Evolutionary conservation across 2,113 vertebrate species (phyloP).

Genomic region (Festucalex cinctus): DNA sequence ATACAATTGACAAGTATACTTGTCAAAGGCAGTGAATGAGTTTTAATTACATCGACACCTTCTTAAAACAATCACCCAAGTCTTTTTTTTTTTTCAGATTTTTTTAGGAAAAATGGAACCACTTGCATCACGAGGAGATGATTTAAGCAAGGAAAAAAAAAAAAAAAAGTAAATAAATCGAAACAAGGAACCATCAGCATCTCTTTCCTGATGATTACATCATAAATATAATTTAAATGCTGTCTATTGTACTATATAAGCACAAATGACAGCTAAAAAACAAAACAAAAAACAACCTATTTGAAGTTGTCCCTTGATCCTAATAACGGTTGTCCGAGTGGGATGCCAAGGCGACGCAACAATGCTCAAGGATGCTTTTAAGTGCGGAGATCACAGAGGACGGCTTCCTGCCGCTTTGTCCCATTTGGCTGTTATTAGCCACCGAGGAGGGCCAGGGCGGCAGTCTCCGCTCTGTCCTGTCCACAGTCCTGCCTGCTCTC

Average conservation of each 20-base stretch:
- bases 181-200: too few relatives aligned
- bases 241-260: background rate
- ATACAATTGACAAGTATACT: too few relatives aligned
- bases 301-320: conserved; percentile 13
- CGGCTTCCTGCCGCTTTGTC: conserved; percentile 51
- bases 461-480: conserved; percentile 42
- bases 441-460: conserved; percentile 28
- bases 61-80: too few relatives aligned
- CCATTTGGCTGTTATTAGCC: conserved; percentile 60
- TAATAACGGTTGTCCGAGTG: conserved; percentile 53
- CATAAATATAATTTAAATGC: background rate
- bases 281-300: background rate
- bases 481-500: conserved; percentile 14
- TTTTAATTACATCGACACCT: too few relatives aligned
- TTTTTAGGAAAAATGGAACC: too few relatives aligned
- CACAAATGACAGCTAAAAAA: background rate
- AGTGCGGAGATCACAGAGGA: conserved; percentile 56
- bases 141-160: too few relatives aligned
- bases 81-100: too few relatives aligned
- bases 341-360: conserved; percentile 46
- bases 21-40: too few relatives aligned
- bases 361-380: conserved; percentile 54
- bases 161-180: too few relatives aligned
- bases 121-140: too few relatives aligned
- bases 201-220: too few relatives aligned